Base-by-base conservation (phyloP, 2,113 vertebrate species). In the Lutjanus erythropterus region DNA sequence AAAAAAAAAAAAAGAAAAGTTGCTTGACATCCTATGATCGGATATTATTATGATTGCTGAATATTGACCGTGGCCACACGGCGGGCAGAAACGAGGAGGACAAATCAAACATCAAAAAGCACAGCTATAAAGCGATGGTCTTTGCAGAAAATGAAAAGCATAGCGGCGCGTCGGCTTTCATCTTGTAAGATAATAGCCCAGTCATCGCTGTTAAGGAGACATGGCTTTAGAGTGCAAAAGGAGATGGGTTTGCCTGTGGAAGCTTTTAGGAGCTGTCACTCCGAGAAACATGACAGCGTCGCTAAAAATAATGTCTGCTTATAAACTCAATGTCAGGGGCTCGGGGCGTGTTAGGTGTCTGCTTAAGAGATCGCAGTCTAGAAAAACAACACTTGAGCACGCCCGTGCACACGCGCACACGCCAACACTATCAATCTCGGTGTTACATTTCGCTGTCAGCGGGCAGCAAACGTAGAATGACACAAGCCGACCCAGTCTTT, bases 281-380 rank as follows among this genome's bases (percentile, higher is more conserved):
- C 72, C 0, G 10, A 50, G 64, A 78, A 88, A 90, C 86, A 80
- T 89, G 91, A 93, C 90, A 87, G 90, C 80, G 3, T 15, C 55
- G 82, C 93, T 92, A 92, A 93, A 94, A 93, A 93, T 92, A 93
- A 91, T 89, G 89, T 58, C 77, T 90, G 85, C 88, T 91, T 88
- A 90, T 89, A 77, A 92, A 88, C 80, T 93, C 91, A 88, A 83
- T 92, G 92, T 93, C 92, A 90, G 84, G 61, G 81, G 86, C 81
- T 81, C 41, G 19, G 76, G 82, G 84, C 82, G 83, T 91, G 81
- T 93, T 88, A 71, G 87, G 90, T 88, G 89, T 93, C 92, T 92
- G 62, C 91, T 91, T 93, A 91, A 90, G 85, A 93, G 83, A 81
- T 80, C 75, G 56, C 66, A 69, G 80, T 66, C 74, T 56, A 53